phyloP scores from a whole-genome alignment of 2,888 invertebrate species.

The Drosophila mayaguana region DNA sequence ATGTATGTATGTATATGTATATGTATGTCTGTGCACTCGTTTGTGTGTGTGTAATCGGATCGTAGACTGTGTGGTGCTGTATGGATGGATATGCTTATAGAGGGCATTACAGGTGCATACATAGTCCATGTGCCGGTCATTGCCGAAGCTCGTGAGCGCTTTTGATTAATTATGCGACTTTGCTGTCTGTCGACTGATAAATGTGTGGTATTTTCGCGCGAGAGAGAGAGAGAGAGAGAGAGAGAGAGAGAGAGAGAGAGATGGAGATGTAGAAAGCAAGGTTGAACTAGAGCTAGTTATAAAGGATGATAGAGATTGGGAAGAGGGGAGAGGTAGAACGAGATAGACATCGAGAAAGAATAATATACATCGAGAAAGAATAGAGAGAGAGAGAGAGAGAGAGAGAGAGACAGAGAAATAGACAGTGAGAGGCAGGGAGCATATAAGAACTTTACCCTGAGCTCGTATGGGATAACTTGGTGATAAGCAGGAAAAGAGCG shows the following conservation, averaged over 20 bases:
- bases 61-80: constrained; percentile 18
- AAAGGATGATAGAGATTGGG: neutral
- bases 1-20: neutral
- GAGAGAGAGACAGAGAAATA: neutral
- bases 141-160: constrained; percentile 26
- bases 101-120: constrained; percentile 37
- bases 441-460: no score
- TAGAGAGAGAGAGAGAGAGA: neutral
- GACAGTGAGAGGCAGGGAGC: neutral
- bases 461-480: no score
- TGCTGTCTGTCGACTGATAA: neutral
- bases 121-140: constrained; percentile 37
- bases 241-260: neutral
- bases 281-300: neutral
- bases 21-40: neutral
- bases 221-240: neutral
- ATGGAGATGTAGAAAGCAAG: neutral
- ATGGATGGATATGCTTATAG: constrained; percentile 23
- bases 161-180: constrained; percentile 28
- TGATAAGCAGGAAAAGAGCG: no score
- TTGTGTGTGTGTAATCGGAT: constrained; percentile 46
- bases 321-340: neutral
- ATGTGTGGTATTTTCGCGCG: constrained; percentile 3
- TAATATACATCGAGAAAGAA: neutral
- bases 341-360: no score